phyloP scores from a whole-genome alignment of 35 echinoderm and acorn worm species.

The Strongylocentrotus purpuratus region DNA sequence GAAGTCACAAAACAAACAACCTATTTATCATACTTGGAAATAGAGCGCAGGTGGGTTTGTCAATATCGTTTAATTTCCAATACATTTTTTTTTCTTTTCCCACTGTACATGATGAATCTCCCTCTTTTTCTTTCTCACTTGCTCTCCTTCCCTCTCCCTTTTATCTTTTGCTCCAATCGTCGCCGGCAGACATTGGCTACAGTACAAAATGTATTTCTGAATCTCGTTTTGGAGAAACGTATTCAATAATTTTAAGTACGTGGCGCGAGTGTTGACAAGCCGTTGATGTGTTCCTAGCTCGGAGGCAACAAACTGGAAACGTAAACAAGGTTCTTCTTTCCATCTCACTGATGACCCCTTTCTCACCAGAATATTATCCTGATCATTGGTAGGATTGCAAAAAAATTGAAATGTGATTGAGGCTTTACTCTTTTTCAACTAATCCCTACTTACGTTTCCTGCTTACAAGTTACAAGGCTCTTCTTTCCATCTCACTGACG shows the following conservation, averaged over 20 bases:
- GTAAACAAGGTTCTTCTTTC: slow-evolving; percentile 11
- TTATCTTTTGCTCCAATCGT: neutral
- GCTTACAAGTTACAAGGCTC: too few relatives aligned
- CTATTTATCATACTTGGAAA: too few relatives aligned
- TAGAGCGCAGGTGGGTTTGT: too few relatives aligned
- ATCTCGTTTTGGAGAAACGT: neutral
- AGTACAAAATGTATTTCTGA: neutral
- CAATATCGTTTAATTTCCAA: too few relatives aligned
- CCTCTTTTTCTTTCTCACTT: neutral
- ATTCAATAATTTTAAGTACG: slow-evolving; percentile 7
- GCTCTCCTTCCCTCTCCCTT: neutral
- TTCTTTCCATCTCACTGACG: neutral
- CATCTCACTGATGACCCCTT: neutral
- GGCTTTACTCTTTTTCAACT: neutral
- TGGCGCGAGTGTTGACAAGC: neutral
- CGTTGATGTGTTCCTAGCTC: neutral
- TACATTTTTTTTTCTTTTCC: too few relatives aligned
- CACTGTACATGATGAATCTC: too few relatives aligned
- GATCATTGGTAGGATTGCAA: neutral
- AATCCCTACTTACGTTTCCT: too few relatives aligned
- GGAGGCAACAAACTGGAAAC: neutral
- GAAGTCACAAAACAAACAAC: too few relatives aligned
- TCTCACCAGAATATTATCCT: neutral
- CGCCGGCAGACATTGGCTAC: neutral
- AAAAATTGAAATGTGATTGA: neutral